Conservation (phyloP, 2,113 vertebrate species). For the Elachura formosa region DNA sequence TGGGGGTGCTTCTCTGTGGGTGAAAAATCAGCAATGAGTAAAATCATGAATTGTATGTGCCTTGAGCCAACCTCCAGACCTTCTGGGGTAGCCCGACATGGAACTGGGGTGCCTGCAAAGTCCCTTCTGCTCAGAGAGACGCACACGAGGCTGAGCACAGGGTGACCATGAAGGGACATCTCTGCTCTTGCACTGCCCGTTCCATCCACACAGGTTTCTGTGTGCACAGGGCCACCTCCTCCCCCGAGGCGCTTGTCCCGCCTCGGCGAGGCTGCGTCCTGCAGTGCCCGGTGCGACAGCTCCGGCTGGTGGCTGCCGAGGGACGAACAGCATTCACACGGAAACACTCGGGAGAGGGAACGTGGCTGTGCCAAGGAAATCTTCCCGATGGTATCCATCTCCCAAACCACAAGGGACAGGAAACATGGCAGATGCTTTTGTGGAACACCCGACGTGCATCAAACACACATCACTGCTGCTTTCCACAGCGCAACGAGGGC, state of each 20-base stretch:
- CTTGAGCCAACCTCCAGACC: background rate
- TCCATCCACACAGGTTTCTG: background rate
- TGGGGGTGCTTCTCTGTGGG: background rate
- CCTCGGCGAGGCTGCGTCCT: fast-evolving
- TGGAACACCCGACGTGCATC: background rate
- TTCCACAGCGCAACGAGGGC: background rate
- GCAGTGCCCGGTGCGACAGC: background rate
- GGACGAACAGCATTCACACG: background rate
- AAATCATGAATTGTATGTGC: background rate
- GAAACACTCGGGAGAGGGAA: background rate
- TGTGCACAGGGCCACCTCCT: background rate
- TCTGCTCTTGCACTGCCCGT: background rate
- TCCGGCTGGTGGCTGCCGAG: conserved; percentile 35
- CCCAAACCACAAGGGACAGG: background rate
- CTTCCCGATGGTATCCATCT: background rate
- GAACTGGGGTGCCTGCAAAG: background rate
- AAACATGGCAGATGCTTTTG: background rate
- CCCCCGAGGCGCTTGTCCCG: background rate
- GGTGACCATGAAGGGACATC: background rate
- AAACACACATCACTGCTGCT: background rate
- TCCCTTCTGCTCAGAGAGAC: background rate
- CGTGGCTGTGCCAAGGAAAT: background rate
- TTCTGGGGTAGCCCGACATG: background rate
- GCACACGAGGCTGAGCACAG: background rate
- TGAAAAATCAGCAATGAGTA: background rate